Evolutionary conservation across 1,140 invertebrate genomes (phyloP), one percentile per base, ranked within the genome.

Genomic region (Bombyx mandarina): DNA sequence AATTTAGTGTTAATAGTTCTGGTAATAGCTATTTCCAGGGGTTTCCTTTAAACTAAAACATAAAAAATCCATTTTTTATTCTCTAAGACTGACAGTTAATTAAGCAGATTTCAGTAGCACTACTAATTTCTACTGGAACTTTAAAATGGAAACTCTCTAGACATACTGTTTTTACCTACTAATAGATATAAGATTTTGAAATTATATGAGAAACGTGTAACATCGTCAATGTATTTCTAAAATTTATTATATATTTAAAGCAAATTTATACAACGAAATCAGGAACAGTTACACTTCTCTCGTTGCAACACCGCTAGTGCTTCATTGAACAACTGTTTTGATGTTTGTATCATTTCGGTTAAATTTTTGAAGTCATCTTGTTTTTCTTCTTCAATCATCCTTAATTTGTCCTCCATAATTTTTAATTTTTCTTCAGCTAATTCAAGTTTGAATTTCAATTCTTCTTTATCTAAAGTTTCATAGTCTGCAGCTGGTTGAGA

Each of bases 301-400:
- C 69, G 78, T 68, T 84, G 83, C 57, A 87, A 73, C 54, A 84
- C 77, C 1, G 63, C 56, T 46, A 85, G 66, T 5, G 83, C 82
- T 69, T 86, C 83, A 54, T 87, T 82, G 56, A 87, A 87, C 44
- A 85, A 66, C 59, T 85, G 79, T 48, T 85, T 87, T 6, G 84
- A 87, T 6, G 75, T 84, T 71, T 87, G 79, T 58, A 87, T 82
- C 84, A 87, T 87, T 35, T 87, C 76, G 2, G 77, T 84, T 47
- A 87, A 65, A 69, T 80, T 71, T 50, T 75, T 73, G 51, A 75
- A 80, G 73, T 87, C 84, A 22, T 87, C 79, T 54, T 71, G 69
- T 60, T 87, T 87, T 65, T 87, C 84, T 65, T 87, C 84, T 71
- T 84, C 81, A 8, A 85, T 71, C 82, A 87, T 87, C 69, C 75